Evolutionary conservation across 2,888 invertebrate species (phyloP), one percentile per base, ranked within the genome.

Genomic region (Abrostola tripartita): DNA sequence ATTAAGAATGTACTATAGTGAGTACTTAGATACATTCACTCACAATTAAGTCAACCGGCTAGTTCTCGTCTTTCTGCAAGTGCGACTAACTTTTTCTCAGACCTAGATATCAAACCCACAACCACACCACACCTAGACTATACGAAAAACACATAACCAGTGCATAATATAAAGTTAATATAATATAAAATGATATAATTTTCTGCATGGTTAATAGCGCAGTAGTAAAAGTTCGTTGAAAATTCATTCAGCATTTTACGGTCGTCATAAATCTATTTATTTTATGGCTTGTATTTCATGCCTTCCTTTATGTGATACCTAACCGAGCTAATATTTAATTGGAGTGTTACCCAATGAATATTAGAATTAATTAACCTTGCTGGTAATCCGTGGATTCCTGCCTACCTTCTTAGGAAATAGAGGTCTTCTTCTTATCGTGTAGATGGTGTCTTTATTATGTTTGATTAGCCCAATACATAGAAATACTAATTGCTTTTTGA

Each of bases 221-320:
- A 59, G 76, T 56, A 55, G 60, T 76, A 76, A 76, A 76, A 76
- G 55, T 68, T 71, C 41, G 79, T 58, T 65, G 73, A 59, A 79
- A 76, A 76, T 76, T 76, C 73, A 76, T 79, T 67, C 68, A 56
- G 37, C 53, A 54, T 76, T 76, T 76, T 76, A 76, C 47, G 76
- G 72, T 51, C 6, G 37, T 42, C 68, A 49, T 76, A 76, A 78
- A 76, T 76, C 73, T 72, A 76, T 76, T 76, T 72, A 72, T 76
- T 76, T 76, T 76, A 76, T 24, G 73, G 36, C 76, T 9, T 68
- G 79, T 68, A 76, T 79, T 76, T 78, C 63, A 62, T 75, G 78
- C 51, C 71, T 60, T 53, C 55, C 61, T 64, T 61, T 54, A 65
- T 76, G 59, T 65, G 37, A 63, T 55, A 52, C 38, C 62, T 63